Conservation (phyloP, 2,888 invertebrate genomes). For the Drosophila differens region DNA sequence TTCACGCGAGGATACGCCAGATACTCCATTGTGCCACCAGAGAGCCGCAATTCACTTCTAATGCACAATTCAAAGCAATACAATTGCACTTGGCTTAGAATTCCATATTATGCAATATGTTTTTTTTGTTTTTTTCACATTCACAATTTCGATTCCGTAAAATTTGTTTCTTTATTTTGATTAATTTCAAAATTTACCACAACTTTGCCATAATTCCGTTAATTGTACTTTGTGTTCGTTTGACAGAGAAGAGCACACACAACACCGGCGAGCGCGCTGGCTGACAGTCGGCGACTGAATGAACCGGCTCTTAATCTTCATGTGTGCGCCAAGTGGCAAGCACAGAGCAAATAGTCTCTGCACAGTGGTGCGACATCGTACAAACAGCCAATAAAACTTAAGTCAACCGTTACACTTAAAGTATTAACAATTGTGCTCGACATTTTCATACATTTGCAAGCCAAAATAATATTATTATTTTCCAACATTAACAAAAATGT, state of each 20-base stretch:
- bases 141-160: neutral
- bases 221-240: constrained; percentile 16
- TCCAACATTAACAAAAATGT: neutral
- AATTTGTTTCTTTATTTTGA: neutral
- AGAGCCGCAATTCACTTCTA: constrained; percentile 12
- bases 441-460: neutral
- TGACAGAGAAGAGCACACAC: constrained; percentile 2
- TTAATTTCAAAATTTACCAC: neutral
- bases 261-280: constrained; percentile 39
- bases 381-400: neutral
- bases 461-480: neutral
- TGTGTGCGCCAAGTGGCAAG: constrained; percentile 34
- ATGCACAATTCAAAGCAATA: constrained; percentile 7
- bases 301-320: constrained; percentile 50
- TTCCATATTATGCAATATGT: neutral
- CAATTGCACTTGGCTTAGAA: neutral
- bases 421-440: neutral
- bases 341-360: constrained; percentile 27
- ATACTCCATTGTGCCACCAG: constrained; percentile 11
- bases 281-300: constrained; percentile 58
- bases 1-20: constrained; percentile 21
- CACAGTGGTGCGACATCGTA: constrained; percentile 34
- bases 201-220: constrained; percentile 14
- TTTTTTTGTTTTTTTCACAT: too few species aligned
- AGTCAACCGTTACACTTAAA: neutral